Percentiles rank a stretch among this genome's conserved stretches.
Evolutionary conservation across 35 echinoderm and acorn worm species (phyloP).

Genomic region (Apostichopus japonicus): DNA sequence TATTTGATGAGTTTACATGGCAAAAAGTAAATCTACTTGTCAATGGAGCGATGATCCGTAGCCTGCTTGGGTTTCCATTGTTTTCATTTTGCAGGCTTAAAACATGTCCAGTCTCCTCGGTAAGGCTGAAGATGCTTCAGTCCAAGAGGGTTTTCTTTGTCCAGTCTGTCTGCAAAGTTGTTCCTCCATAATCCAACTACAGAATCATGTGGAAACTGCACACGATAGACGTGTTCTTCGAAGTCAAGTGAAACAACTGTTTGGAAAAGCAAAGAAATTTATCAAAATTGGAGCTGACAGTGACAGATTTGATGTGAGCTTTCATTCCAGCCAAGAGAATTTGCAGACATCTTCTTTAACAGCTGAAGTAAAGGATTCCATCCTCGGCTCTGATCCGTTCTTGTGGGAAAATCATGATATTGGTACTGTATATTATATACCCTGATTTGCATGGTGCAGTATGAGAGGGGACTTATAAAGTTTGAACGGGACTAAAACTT

Average conservation of each 20-base stretch:
- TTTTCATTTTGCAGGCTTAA: not conserved
- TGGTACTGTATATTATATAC: conserved; percentile 18
- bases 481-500: not conserved
- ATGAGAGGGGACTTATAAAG: not conserved
- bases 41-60: not conserved
- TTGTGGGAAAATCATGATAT: conserved; percentile 81
- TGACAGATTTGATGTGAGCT: not conserved
- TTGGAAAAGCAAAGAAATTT: conserved; percentile 80
- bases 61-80: not conserved
- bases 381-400: conserved; percentile 64
- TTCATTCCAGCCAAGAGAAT: not conserved
- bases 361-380: not conserved
- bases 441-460: too few relatives aligned
- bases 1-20: too few relatives aligned
- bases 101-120: not conserved
- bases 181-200: conserved; percentile 78
- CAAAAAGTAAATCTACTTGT: too few relatives aligned
- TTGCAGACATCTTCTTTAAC: not conserved
- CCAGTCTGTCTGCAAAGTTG: conserved; percentile 90
- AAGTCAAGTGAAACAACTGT: conserved; percentile 77
- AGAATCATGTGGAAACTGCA: conserved; percentile 71
- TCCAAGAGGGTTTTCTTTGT: conserved; percentile 92
- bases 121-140: conserved; percentile 50
- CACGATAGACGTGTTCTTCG: conserved; percentile 78
- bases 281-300: conserved; percentile 56